phyloP scores from a whole-genome alignment of 2,113 vertebrate genomes.

The Heliornis fulica region DNA sequence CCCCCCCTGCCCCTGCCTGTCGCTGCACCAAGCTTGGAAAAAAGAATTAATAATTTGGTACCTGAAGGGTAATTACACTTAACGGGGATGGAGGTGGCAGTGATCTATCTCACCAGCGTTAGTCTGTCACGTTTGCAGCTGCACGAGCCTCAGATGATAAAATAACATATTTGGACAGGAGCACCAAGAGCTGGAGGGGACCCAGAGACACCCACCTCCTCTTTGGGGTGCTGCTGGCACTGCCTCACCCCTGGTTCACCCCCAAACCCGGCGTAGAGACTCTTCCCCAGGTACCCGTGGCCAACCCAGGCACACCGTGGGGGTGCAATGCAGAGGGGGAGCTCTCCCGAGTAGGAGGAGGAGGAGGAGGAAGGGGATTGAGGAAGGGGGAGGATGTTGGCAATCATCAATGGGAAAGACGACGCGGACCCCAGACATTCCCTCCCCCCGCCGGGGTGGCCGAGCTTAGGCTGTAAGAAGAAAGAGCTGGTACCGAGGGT shows the following conservation, averaged over 20 bases:
- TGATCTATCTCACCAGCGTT: not conserved
- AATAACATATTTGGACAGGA: not conserved
- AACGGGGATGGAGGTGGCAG: not conserved
- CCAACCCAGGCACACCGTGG: fast-evolving
- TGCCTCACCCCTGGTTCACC: not conserved
- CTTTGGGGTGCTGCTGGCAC: not conserved
- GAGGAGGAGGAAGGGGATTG: not conserved
- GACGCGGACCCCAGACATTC: not conserved
- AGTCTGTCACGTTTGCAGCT: not conserved
- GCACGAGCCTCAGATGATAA: not conserved
- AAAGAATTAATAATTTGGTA: not conserved
- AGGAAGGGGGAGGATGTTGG: not conserved
- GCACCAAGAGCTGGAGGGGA: not conserved
- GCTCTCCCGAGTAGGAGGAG: not conserved
- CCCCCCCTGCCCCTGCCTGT: too few species aligned
- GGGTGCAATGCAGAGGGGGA: fast-evolving
- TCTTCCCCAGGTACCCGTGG: not conserved
- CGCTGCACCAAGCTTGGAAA: not conserved
- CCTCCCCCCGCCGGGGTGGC: not conserved
- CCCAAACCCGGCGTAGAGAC: not conserved
- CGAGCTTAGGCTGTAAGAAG: slow-evolving; percentile 11
- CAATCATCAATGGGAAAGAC: not conserved
- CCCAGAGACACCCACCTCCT: fast-evolving
- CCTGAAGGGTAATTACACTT: not conserved
- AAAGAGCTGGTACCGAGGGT: slow-evolving; percentile 27